Evolutionary conservation across 2,113 vertebrate genomes (phyloP).

Genomic region (Oreochromis tanganicae): DNA sequence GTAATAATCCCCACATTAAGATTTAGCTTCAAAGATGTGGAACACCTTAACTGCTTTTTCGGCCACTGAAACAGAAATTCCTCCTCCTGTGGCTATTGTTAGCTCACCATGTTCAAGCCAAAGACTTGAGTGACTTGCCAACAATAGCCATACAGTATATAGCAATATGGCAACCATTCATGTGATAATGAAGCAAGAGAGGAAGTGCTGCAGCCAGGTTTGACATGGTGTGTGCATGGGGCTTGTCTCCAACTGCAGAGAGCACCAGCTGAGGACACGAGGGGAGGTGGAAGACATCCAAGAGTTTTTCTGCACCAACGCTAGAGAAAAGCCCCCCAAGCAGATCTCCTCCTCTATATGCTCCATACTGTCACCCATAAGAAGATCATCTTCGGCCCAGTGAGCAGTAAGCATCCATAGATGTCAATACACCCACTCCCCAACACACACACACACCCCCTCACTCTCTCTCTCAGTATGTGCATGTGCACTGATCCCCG

Average conservation of each 20-base stretch:
- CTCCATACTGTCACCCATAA: slow-evolving; percentile 61
- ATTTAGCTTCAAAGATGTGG: background rate
- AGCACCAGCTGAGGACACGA: slow-evolving; percentile 42
- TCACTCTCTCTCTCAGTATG: slow-evolving; percentile 25
- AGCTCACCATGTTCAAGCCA: slow-evolving; percentile 11
- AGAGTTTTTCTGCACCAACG: slow-evolving; percentile 8
- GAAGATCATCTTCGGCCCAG: slow-evolving; percentile 51
- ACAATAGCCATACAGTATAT: slow-evolving; percentile 37
- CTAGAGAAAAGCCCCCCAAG: background rate
- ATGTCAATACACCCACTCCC: slow-evolving; percentile 3
- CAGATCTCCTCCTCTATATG: slow-evolving; percentile 32
- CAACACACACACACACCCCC: slow-evolving; percentile 11
- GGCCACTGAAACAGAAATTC: background rate
- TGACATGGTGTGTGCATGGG: background rate
- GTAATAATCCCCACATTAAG: background rate
- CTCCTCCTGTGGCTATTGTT: background rate
- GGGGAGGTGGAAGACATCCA: slow-evolving; percentile 49
- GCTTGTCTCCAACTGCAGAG: slow-evolving; percentile 31
- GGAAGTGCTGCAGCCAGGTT: slow-evolving; percentile 29
- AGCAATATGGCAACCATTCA: slow-evolving; percentile 53
- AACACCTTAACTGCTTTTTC: background rate
- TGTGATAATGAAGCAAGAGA: slow-evolving; percentile 60
- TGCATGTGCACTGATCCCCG: slow-evolving; percentile 42
- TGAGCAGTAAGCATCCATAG: slow-evolving; percentile 6
- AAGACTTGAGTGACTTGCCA: slow-evolving; percentile 48